These are phyloP conservation scores for Mycteria americana DNA, from an alignment of 2,797 vertebrate genomes.

Conservation along the genomic window DNA sequence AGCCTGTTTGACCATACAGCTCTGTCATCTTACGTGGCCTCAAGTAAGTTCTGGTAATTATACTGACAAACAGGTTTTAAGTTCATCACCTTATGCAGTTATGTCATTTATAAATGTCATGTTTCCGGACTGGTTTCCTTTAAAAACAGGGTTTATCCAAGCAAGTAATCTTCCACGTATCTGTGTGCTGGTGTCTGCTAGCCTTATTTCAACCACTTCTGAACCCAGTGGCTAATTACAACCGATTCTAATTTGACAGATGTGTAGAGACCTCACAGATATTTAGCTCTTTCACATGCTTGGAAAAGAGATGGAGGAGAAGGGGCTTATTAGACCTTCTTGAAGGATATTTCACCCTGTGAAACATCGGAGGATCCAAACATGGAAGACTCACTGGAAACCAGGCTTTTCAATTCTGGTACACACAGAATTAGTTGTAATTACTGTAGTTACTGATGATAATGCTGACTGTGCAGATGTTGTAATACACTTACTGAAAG, in stretches of 20 bases:
- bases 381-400: background rate
- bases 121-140: background rate
- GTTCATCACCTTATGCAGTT: background rate
- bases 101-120: background rate
- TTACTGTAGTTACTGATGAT: slow-evolving; percentile 26
- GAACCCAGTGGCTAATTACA: background rate
- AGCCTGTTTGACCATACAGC: background rate
- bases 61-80: background rate
- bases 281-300: background rate
- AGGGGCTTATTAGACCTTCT: background rate
- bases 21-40: background rate
- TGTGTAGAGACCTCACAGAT: background rate
- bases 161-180: background rate
- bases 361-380: background rate
- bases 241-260: background rate
- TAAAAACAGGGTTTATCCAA: background rate
- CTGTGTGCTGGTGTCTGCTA: background rate
- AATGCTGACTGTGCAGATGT: background rate
- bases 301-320: background rate
- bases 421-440: slow-evolving; percentile 7
- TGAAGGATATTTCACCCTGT: background rate
- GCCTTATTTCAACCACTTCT: background rate
- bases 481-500: slow-evolving; percentile 88
- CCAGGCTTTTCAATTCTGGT: background rate
- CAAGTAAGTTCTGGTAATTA: background rate